Percentiles rank a stretch among this genome's conserved stretches.
These are phyloP conservation scores for Drosophila eugracilis DNA, from an alignment of 1,140 invertebrate genomes.

Conservation along the genomic window DNA sequence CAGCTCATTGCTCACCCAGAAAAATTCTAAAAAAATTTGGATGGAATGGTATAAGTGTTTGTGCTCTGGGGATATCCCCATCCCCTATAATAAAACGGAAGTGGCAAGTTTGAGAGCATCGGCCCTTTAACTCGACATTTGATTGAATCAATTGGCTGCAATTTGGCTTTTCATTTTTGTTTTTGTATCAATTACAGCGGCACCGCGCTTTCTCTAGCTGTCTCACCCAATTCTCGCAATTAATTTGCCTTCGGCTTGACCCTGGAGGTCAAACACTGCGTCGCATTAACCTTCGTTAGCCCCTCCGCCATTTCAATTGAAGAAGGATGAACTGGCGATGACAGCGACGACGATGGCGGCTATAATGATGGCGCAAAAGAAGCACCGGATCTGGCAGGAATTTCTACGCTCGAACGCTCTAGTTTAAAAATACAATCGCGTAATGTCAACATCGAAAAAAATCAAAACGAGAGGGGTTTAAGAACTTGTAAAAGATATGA, in stretches of 20 bases:
- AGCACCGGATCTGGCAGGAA: slow-evolving; percentile 10
- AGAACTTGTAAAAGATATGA: too few species aligned
- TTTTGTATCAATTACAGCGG: slow-evolving; percentile 64
- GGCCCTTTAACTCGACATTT: slow-evolving; percentile 36
- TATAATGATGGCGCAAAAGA: too few species aligned
- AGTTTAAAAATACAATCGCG: slow-evolving; percentile 46
- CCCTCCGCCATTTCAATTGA: slow-evolving; percentile 59
- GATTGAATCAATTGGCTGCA: slow-evolving; percentile 76
- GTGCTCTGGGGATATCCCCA: not conserved
- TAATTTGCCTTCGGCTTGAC: slow-evolving; percentile 79
- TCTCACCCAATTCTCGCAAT: slow-evolving; percentile 68
- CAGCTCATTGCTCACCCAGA: slow-evolving; percentile 26
- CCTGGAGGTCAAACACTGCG: slow-evolving; percentile 74
- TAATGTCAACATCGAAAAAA: slow-evolving; percentile 34
- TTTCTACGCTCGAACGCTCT: slow-evolving; percentile 40
- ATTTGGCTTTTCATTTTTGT: slow-evolving; percentile 42
- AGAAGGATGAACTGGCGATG: slow-evolving; percentile 13
- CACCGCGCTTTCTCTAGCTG: slow-evolving; percentile 21
- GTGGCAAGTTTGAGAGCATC: slow-evolving; percentile 47
- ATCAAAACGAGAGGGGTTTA: not conserved
- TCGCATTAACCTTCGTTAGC: slow-evolving; percentile 83
- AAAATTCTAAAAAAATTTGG: not conserved
- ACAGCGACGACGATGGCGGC: slow-evolving; percentile 13
- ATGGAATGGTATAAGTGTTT: not conserved
- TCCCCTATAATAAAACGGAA: slow-evolving; percentile 34